Evolutionary conservation across 2,888 invertebrate species (phyloP).

Genomic region (Synanthedon myopaeformis): DNA sequence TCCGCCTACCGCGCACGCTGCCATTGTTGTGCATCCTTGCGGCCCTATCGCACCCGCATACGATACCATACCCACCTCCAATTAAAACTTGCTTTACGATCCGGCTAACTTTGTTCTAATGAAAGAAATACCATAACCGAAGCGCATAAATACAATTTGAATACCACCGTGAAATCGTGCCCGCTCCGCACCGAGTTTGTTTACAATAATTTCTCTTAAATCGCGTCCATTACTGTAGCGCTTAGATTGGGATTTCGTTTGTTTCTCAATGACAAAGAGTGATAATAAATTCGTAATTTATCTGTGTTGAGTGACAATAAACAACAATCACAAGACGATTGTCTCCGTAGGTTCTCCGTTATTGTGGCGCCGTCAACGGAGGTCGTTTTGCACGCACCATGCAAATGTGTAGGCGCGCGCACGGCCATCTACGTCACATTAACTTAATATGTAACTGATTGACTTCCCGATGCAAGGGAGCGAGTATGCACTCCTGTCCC

Average conservation of each 20-base stretch:
- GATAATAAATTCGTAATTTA: not conserved
- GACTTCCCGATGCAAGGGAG: slow-evolving; percentile 47
- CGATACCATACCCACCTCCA: slow-evolving; percentile 19
- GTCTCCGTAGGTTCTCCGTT: slow-evolving; percentile 34
- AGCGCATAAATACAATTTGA: not conserved
- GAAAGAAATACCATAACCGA: slow-evolving; percentile 18
- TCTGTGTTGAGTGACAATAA: slow-evolving; percentile 9
- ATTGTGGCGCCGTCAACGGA: slow-evolving; percentile 28
- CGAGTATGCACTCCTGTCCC: slow-evolving; percentile 48
- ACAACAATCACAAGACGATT: slow-evolving; percentile 40
- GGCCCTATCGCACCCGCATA: slow-evolving; percentile 29
- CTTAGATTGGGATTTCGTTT: no score
- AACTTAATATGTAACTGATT: slow-evolving; percentile 69
- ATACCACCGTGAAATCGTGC: slow-evolving; percentile 15
- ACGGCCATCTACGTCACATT: slow-evolving; percentile 55
- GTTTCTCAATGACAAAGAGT: not conserved
- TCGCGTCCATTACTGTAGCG: not conserved
- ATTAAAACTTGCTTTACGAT: slow-evolving; percentile 52
- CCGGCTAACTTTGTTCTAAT: slow-evolving; percentile 30
- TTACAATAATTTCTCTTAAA: no score
- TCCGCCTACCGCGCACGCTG: slow-evolving; percentile 53
- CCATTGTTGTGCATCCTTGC: slow-evolving; percentile 38
- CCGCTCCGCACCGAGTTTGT: not conserved
- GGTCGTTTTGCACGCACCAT: slow-evolving; percentile 34
- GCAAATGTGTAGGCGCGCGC: slow-evolving; percentile 43